Percentiles rank a stretch among this genome's conserved stretches.
Conservation (phyloP, 2,797 vertebrate species). For the Bovichtus variegatus region DNA sequence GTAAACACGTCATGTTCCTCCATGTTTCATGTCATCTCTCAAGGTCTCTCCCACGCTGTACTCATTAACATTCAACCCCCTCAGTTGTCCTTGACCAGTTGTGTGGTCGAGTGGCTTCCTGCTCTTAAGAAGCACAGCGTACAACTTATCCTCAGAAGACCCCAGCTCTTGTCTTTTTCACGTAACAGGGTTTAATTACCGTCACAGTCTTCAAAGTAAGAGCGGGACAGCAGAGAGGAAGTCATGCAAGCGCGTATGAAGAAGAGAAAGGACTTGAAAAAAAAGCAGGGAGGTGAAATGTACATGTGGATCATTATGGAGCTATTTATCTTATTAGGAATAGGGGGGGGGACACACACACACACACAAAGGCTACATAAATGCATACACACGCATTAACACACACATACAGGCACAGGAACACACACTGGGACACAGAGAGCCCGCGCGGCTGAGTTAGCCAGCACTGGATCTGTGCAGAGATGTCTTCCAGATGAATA, state of each 20-base stretch:
- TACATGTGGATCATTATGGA: constrained; percentile 59
- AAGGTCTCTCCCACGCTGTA: not conserved
- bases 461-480: constrained; percentile 70
- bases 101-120: constrained; percentile 19
- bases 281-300: constrained; percentile 33
- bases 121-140: constrained; percentile 43
- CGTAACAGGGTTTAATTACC: constrained; percentile 50
- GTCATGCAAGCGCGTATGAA: not conserved
- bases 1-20: not conserved
- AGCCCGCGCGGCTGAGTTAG: constrained; percentile 53
- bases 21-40: not conserved
- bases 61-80: constrained; percentile 1
- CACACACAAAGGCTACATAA: not conserved
- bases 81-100: constrained; percentile 27
- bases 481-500: constrained; percentile 86
- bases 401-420: constrained; percentile 2
- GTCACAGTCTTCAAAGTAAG: constrained; percentile 44
- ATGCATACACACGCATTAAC: constrained; percentile 12
- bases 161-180: constrained; percentile 20
- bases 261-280: constrained; percentile 27
- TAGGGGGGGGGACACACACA: constrained; percentile 5
- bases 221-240: constrained; percentile 17
- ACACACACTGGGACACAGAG: constrained; percentile 19
- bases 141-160: constrained; percentile 31
- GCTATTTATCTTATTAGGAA: constrained; percentile 62